Base-by-base conservation (phyloP, 1,140 invertebrate genomes). In the Bombyx mandarina region DNA sequence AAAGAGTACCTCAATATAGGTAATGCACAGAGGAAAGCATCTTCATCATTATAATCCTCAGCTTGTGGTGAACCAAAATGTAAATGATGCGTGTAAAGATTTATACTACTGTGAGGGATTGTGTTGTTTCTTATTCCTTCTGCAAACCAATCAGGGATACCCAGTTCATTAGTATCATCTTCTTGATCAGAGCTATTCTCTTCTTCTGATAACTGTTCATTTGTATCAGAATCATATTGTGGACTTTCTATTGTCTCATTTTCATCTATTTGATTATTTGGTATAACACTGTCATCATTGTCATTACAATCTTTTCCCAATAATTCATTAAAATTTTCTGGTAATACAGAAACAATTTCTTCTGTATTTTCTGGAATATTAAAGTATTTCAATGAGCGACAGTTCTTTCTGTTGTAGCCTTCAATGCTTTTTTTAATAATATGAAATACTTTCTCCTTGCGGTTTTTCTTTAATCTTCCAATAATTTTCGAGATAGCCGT, bases 21-120 rank as follows among this genome's bases (percentile, higher is more conserved):
- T 52, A 92, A 72, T 44, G 91, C 88, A 61, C 91, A 89, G 18
- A 83, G 61, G 63, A 92, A 91, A n/a, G 92, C 89, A 59, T 93
- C 90, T 7, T 88, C 75, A 35, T 88, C 77, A 4, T 73, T 72
- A 66, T 91, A 90, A 68, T 94, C 89, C 81, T 97, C 95, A 8
- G 95, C 89, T 88, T 96, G 94, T 10, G 92, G 90, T 26, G 88
- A 89, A 61, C 91, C 91, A 62, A 95, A 90, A 67, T 93, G 91
- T 48, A 91, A 84, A 60, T 91, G 90, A 47, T 91, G 82, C 22
- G 89, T 88, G 50, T 92, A 69, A 1, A 94, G 89, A 76, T 95
- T 93, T 45, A 95, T 88, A 66, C 93, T 91, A 65, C 88, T 90
- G 3, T 89, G 70, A 1, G 93, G 90, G 60, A 93, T 89, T 42